Conservation (phyloP, 2,797 vertebrate species). For the Platalea minor region DNA sequence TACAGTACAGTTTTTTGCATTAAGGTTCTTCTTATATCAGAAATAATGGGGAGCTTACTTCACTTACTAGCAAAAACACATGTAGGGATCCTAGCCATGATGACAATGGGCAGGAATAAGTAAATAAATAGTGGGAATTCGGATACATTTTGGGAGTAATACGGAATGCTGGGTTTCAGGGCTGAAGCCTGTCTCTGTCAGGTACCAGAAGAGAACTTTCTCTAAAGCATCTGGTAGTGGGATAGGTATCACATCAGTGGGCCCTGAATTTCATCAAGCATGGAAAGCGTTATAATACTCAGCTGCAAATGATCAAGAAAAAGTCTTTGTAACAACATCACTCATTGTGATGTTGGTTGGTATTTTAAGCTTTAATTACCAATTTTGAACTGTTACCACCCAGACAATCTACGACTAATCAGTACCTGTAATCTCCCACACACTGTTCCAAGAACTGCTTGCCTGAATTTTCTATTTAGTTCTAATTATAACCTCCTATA, state of each 20-base stretch:
- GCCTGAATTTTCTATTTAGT: background rate
- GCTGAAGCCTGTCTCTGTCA: background rate
- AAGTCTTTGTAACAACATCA: background rate
- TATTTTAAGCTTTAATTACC: conserved; percentile 9
- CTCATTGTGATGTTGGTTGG: background rate
- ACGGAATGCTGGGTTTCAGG: background rate
- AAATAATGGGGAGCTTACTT: background rate
- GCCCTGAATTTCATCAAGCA: background rate
- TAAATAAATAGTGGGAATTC: background rate
- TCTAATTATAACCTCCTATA: background rate
- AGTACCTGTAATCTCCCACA: background rate
- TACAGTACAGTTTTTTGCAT: background rate
- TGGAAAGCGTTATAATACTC: background rate
- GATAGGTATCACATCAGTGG: background rate
- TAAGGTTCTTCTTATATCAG: background rate
- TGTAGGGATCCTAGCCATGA: background rate
- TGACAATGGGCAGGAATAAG: background rate
- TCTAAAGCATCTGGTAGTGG: background rate
- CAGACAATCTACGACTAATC: background rate
- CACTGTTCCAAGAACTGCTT: background rate
- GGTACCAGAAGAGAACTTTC: background rate
- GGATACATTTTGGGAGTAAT: background rate
- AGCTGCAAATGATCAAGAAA: background rate
- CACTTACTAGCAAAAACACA: background rate
- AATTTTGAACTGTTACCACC: background rate